Evolutionary conservation across 2,888 invertebrate species (phyloP).

Genomic region (Acronicta aceris): DNA sequence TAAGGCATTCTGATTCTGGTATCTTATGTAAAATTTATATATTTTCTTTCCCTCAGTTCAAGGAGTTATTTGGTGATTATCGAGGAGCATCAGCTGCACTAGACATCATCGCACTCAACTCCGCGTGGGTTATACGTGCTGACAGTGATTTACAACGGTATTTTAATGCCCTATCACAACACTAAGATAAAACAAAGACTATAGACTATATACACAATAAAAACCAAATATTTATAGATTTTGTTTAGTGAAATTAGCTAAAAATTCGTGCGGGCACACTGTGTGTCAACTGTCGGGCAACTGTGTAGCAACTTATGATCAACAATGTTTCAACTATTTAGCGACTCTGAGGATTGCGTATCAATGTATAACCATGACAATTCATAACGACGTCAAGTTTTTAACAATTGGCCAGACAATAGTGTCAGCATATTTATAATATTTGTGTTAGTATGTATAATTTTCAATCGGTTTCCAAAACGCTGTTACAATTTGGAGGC

Average conservation of each 20-base stretch:
- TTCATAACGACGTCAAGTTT: too few relatives aligned
- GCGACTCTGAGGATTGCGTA: neutral
- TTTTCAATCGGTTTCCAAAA: neutral
- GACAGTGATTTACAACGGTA: slow-evolving; percentile 85
- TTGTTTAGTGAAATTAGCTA: neutral
- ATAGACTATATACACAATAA: slow-evolving; percentile 10
- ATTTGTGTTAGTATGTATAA: too few relatives aligned
- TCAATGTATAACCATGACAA: too few relatives aligned
- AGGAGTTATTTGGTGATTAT: slow-evolving; percentile 88
- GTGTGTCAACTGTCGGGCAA: neutral
- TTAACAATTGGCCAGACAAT: too few relatives aligned
- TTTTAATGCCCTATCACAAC: slow-evolving; percentile 66
- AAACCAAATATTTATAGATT: neutral
- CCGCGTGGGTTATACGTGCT: slow-evolving; percentile 93
- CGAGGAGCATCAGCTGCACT: slow-evolving; percentile 92
- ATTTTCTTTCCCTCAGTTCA: slow-evolving; percentile 82
- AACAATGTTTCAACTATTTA: too few relatives aligned
- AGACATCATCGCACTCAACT: slow-evolving; percentile 94
- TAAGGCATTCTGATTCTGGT: too few relatives aligned
- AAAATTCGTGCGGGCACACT: neutral
- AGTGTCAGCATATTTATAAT: too few relatives aligned
- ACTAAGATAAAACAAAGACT: slow-evolving; percentile 38
- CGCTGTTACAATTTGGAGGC: neutral
- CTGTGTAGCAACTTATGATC: neutral
- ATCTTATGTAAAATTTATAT: neutral